Base-by-base conservation (phyloP, 2,113 vertebrate species). In the Heteronetta atricapilla region DNA sequence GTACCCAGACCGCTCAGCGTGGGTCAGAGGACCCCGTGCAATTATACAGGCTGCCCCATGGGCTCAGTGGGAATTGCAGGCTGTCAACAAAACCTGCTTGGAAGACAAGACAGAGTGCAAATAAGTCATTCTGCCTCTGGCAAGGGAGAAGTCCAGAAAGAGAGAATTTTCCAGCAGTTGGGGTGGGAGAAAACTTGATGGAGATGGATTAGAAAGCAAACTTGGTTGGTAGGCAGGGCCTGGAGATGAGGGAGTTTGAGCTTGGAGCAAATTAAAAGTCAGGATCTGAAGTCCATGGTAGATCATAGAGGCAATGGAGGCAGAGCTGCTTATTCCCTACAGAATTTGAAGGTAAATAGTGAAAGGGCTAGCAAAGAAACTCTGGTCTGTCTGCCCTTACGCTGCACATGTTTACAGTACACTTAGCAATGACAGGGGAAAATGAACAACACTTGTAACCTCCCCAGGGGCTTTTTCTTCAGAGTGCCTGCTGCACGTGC, bases 11-110 rank as follows among this genome's bases (percentile, higher is more conserved):
- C 83, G 82, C 68, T 67, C 2, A 0, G 76, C 69, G 11, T 26
- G 60, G 80, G 36, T 83, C 73, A 59, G 59, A 77, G 55, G 48
- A 89, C 58, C 29, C 58, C 0, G 0, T 44, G 69, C 69, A 60
- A 50, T 6, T 14, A 19, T 79, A 36, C 53, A 73, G 67, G 62
- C 33, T 85, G n/a, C 34, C 0, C 0, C 70, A 73, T 48, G 58
- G 66, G 53, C 80, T 83, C 94, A 11, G 19, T 21, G 74, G 89
- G 20, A 90, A 85, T 48, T 68, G 33, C n/a, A 92, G 70, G 46
- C 77, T 93, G 91, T 89, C 94, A 79, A 75, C 80, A 81, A 83
- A 90, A 77, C 58, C 75, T 82, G 56, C 58, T 68, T 89, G 81
- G 53, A 82, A 92, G 94, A 87, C 63, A 91, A 60, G 90, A 38